Conservation (phyloP, 2,888 invertebrate genomes). For the Harpalus rufipes region DNA sequence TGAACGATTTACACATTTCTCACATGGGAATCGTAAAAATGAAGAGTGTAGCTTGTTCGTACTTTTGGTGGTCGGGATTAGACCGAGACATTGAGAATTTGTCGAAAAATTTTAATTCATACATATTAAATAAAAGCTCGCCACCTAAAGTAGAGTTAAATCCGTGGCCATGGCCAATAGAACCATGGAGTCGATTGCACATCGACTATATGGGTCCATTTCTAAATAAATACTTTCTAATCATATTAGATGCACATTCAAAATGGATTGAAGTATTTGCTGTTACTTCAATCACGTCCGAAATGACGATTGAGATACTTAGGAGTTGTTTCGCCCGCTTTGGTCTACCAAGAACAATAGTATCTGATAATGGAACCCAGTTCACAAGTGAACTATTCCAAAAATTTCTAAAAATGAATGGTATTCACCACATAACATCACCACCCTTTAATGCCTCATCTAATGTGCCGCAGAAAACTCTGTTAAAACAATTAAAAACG, state of each 20-base stretch:
- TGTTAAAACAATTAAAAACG: constrained; percentile 68
- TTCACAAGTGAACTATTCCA: constrained; percentile 68
- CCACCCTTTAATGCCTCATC: constrained; percentile 52
- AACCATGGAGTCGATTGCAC: constrained; percentile 69
- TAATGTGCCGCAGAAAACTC: constrained; percentile 68
- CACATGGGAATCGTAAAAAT: constrained; percentile 67
- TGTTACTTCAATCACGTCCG: constrained; percentile 31
- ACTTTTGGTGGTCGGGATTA: constrained; percentile 68
- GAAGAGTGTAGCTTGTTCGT: constrained; percentile 67
- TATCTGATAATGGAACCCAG: constrained; percentile 68
- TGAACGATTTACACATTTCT: constrained; percentile 64
- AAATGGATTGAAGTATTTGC: constrained; percentile 65
- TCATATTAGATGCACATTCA: constrained; percentile 62
- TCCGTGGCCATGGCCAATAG: constrained; percentile 68
- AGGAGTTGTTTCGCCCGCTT: constrained; percentile 62
- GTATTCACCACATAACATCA: constrained; percentile 66
- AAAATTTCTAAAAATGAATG: constrained; percentile 67
- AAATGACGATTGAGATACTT: constrained; percentile 62
- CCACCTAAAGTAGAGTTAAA: constrained; percentile 60
- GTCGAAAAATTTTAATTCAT: constrained; percentile 60
- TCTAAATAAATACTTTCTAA: too few species aligned
- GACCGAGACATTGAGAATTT: constrained; percentile 63
- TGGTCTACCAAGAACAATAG: constrained; percentile 67
- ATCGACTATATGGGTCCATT: constrained; percentile 69
- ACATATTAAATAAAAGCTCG: constrained; percentile 53